A percentile compares a stretch with the other conserved stretches of the same genome.
phyloP scores from a whole-genome alignment of 2,888 invertebrate species.

The Steromphala cineraria region DNA sequence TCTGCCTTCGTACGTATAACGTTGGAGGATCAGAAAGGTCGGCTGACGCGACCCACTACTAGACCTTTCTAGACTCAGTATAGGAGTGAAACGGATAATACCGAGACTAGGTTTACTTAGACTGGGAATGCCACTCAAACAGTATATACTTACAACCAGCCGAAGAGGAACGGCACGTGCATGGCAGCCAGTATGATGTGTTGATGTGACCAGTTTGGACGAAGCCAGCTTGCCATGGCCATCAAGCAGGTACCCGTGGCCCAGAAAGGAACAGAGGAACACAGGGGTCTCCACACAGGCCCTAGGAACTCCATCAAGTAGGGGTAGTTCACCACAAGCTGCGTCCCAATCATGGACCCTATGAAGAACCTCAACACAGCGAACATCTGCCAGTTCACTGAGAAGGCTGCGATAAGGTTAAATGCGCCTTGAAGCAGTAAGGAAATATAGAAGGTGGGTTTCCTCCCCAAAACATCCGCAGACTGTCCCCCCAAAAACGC shows the following conservation, averaged over 20 bases:
- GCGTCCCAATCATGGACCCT: conserved; percentile 38
- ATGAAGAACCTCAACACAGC: conserved; percentile 44
- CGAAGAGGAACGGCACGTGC: conserved; percentile 5
- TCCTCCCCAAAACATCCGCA: conserved; percentile 47
- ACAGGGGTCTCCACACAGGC: conserved; percentile 19
- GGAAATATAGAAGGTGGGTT: conserved; percentile 43
- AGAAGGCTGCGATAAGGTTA: conserved; percentile 43
- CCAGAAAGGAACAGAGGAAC: conserved; percentile 19
- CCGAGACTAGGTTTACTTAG: too few species aligned
- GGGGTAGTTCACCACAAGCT: conserved; percentile 28
- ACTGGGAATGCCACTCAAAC: not conserved
- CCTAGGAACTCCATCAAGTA: conserved; percentile 28
- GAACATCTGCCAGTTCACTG: conserved; percentile 51
- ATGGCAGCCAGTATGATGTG: conserved; percentile 18
- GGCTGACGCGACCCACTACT: too few species aligned
- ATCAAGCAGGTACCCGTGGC: conserved; percentile 1
- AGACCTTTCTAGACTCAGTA: too few species aligned
- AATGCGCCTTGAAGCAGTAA: conserved; percentile 33
- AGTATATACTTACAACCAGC: conserved; percentile 23
- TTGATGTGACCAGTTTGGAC: conserved; percentile 28
- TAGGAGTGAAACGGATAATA: too few species aligned
- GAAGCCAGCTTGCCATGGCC: conserved; percentile 8
- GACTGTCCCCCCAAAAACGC: conserved; percentile 47
- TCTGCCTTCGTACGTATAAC: too few species aligned
- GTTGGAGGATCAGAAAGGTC: too few species aligned